Conservation (phyloP, 2,113 vertebrate genomes). For the Dasyurus viverrinus region DNA sequence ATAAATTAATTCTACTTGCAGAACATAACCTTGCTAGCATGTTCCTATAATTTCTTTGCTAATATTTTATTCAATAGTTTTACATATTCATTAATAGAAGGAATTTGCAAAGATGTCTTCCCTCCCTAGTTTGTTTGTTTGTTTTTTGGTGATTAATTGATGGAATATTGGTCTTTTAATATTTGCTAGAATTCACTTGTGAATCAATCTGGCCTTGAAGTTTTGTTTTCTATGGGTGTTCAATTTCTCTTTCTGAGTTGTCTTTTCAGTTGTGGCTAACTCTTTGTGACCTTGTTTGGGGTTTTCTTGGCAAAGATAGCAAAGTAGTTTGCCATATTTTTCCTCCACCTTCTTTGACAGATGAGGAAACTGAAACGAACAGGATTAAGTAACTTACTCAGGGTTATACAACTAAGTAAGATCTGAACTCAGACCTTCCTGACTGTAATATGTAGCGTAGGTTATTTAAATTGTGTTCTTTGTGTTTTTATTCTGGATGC, state of each 20-base stretch:
- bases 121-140: background rate
- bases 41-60: background rate
- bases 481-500: background rate
- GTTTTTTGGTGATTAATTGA: background rate
- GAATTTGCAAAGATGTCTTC: background rate
- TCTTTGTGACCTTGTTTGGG: background rate
- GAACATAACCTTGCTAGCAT: background rate
- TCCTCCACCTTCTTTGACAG: background rate
- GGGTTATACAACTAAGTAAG: background rate
- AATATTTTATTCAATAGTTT: background rate
- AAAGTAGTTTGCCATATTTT: background rate
- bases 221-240: background rate
- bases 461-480: background rate
- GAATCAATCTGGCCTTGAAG: background rate
- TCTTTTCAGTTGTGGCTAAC: background rate
- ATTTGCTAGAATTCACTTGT: background rate
- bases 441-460: background rate
- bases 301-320: background rate
- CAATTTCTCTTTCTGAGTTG: background rate
- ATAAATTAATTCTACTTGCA: background rate
- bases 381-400: background rate
- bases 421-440: background rate
- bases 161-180: background rate
- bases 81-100: background rate
- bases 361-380: background rate